Conservation (phyloP, 2,113 vertebrate species). For the Thalassoma bifasciatum region DNA sequence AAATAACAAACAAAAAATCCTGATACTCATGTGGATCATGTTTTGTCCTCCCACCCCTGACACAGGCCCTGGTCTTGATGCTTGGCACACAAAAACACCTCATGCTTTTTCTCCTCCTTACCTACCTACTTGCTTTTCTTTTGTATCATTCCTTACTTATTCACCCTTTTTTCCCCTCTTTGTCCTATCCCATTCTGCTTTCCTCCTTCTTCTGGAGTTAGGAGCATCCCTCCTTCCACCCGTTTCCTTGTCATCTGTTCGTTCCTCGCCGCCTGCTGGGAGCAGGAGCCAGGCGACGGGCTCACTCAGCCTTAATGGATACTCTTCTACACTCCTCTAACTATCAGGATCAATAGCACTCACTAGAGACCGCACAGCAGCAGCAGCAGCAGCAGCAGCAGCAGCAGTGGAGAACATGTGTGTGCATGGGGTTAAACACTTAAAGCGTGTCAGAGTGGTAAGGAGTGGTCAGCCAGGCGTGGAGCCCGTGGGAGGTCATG, state of each 20-base stretch:
- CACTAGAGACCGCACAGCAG: slow-evolving; percentile 21
- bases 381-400: not conserved
- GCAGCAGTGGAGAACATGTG: not conserved
- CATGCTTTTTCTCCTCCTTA: not conserved
- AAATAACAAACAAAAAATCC: no score
- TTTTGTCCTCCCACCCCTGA: not conserved
- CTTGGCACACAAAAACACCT: not conserved
- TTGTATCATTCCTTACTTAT: no score
- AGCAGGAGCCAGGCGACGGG: slow-evolving; percentile 39
- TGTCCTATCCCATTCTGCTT: not conserved
- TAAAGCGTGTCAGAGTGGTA: slow-evolving; percentile 32
- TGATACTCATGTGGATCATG: no score
- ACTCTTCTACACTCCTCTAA: slow-evolving; percentile 32
- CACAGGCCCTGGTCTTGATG: not conserved
- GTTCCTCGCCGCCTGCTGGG: slow-evolving; percentile 25
- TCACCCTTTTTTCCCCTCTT: not conserved
- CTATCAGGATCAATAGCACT: slow-evolving; percentile 63
- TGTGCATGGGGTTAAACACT: slow-evolving; percentile 43
- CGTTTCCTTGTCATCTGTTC: slow-evolving; percentile 10
- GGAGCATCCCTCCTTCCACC: slow-evolving; percentile 1
- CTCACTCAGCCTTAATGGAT: slow-evolving; percentile 67
- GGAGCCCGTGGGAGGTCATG: not conserved
- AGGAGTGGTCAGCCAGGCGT: slow-evolving; percentile 46
- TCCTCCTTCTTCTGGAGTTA: not conserved
- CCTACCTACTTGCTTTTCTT: no score